A percentile compares a stretch with the other conserved stretches of the same genome.
These are phyloP conservation scores for Labeo catla DNA, from an alignment of 2,113 vertebrate species.

Conservation along the genomic window DNA sequence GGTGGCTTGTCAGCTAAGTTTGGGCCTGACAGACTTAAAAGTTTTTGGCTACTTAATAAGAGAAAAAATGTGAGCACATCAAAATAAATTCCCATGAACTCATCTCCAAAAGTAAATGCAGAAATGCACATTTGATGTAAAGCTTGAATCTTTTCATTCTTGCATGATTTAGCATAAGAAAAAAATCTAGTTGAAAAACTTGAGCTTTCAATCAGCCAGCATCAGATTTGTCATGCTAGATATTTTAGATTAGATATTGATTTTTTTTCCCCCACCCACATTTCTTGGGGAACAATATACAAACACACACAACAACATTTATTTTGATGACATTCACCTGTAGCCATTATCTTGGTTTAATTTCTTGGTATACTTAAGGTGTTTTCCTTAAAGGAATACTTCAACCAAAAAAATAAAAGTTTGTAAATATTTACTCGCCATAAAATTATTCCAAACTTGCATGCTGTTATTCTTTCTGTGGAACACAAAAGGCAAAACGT, in stretches of 20 bases:
- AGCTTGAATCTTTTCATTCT: not conserved
- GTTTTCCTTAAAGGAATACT: not conserved
- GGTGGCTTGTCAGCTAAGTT: not conserved
- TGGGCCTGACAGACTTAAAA: not conserved
- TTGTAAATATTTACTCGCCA: not conserved
- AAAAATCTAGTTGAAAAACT: not conserved
- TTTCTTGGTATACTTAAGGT: not conserved
- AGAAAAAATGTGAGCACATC: not conserved
- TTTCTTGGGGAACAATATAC: not conserved
- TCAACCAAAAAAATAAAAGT: not conserved
- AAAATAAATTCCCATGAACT: not conserved
- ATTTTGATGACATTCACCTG: not conserved
- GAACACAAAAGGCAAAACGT: not conserved
- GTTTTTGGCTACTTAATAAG: not conserved
- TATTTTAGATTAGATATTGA: slow-evolving; percentile 3
- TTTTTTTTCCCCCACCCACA: not conserved
- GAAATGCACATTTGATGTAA: not conserved
- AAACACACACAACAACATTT: not conserved
- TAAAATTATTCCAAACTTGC: not conserved
- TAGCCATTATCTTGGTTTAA: not conserved
- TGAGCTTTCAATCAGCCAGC: not conserved
- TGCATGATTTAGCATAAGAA: not conserved
- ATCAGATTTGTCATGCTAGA: slow-evolving; percentile 2
- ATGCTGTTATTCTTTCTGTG: not conserved
- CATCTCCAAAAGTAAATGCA: not conserved